Percentiles rank a stretch among this genome's conserved stretches.
Evolutionary conservation across 2,797 vertebrate genomes (phyloP).

Genomic region (Cuniculus paca): DNA sequence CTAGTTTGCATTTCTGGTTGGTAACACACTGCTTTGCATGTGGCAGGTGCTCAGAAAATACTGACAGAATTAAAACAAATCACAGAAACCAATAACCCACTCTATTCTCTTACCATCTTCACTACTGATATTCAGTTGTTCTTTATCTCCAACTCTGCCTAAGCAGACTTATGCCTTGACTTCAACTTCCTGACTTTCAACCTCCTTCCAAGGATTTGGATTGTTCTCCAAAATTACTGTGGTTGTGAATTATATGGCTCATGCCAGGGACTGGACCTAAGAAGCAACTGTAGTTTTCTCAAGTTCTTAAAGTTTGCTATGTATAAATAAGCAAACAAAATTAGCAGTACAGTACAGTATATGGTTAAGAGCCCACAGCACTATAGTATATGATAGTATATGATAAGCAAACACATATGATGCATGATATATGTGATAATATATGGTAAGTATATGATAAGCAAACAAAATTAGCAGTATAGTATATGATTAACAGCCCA

Average conservation of each 20-base stretch:
- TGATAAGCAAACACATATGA: not conserved
- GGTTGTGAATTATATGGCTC: not conserved
- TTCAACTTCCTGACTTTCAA: not conserved
- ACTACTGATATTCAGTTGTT: not conserved
- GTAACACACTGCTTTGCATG: not conserved
- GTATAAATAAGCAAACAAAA: constrained; percentile 56
- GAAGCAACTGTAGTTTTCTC: constrained; percentile 38
- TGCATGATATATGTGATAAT: not conserved
- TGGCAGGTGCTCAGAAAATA: not conserved
- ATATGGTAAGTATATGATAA: not conserved
- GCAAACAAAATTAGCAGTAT: not conserved
- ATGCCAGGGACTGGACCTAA: not conserved
- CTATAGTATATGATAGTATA: not conserved
- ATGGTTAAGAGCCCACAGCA: not conserved
- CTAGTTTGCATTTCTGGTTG: not conserved
- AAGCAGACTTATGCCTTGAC: not conserved
- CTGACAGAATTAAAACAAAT: not conserved
- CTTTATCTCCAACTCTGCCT: not conserved
- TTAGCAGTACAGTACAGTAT: fast-evolving
- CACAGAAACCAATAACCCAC: not conserved
- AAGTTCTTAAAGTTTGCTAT: not conserved
- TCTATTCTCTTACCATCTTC: not conserved
- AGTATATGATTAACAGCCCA: not conserved
- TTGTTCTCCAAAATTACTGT: not conserved
- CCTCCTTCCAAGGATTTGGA: not conserved